Evolutionary conservation across 2,888 invertebrate genomes (phyloP).

Genomic region (Apomyelois bistriatella): DNA sequence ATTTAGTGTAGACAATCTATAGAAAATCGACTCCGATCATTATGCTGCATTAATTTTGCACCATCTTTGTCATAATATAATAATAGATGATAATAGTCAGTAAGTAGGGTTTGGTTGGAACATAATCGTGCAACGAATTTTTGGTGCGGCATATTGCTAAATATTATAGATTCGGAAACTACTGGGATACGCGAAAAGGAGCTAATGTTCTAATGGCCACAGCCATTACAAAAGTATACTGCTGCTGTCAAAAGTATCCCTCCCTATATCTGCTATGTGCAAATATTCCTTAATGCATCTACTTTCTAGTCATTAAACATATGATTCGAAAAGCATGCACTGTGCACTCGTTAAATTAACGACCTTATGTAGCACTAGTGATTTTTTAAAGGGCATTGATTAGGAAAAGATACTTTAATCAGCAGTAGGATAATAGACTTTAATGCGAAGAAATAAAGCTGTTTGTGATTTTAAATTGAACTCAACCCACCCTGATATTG

Average conservation of each 20-base stretch:
- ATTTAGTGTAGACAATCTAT: too few species aligned
- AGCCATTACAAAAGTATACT: slow-evolving; percentile 18
- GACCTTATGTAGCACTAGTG: slow-evolving; percentile 17
- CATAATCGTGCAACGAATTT: too few species aligned
- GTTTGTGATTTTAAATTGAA: slow-evolving; percentile 56
- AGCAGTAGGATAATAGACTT: slow-evolving; percentile 27
- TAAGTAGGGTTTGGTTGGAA: too few species aligned
- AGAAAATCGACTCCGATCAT: too few species aligned
- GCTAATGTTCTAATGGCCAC: slow-evolving; percentile 14
- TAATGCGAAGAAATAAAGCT: slow-evolving; percentile 36
- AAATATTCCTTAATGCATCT: slow-evolving; percentile 20
- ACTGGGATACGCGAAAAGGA: not conserved
- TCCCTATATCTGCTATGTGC: not conserved
- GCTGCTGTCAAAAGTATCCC: slow-evolving; percentile 27
- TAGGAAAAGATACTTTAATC: slow-evolving; percentile 20
- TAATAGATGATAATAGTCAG: too few species aligned
- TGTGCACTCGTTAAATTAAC: not conserved
- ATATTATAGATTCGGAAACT: too few species aligned
- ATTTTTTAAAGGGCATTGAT: slow-evolving; percentile 7
- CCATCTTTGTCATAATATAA: too few species aligned
- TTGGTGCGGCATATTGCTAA: too few species aligned
- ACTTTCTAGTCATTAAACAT: slow-evolving; percentile 37
- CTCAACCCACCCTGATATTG: slow-evolving; percentile 60
- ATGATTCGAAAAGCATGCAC: slow-evolving; percentile 6
- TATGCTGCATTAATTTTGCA: too few species aligned